Percentiles rank a stretch among this genome's conserved stretches.
Evolutionary conservation across 2,888 invertebrate species (phyloP).

Genomic region (Chorisops tibialis): DNA sequence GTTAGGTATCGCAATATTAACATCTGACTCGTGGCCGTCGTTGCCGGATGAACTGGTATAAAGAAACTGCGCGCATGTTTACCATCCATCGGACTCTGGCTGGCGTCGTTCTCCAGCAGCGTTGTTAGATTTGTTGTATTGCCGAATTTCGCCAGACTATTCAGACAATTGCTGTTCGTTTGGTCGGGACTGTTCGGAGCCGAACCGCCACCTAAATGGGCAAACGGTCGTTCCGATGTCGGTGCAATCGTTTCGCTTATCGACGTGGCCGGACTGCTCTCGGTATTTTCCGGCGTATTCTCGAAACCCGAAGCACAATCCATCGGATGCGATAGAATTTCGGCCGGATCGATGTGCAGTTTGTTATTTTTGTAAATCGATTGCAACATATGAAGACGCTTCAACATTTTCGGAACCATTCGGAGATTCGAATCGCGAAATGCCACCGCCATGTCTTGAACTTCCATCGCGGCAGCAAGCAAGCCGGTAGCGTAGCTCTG

Average conservation of each 20-base stretch:
- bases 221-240: slow-evolving; percentile 55
- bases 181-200: slow-evolving; percentile 48
- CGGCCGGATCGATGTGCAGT: background rate
- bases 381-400: slow-evolving; percentile 74
- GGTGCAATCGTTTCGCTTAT: background rate
- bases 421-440: slow-evolving; percentile 78
- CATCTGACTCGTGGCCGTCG: slow-evolving; percentile 84
- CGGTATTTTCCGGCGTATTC: slow-evolving; percentile 11
- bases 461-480: slow-evolving; percentile 94
- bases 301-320: slow-evolving; percentile 5
- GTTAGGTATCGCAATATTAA: slow-evolving; percentile 91
- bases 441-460: slow-evolving; percentile 89
- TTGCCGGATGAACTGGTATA: slow-evolving; percentile 86
- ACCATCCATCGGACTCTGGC: slow-evolving; percentile 33
- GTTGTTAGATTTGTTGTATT: slow-evolving; percentile 47
- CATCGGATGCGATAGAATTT: slow-evolving; percentile 6
- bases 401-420: slow-evolving; percentile 83
- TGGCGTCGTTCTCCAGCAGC: slow-evolving; percentile 46
- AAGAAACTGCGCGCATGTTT: slow-evolving; percentile 47
- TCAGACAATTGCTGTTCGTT: slow-evolving; percentile 28
- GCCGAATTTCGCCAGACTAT: slow-evolving; percentile 37
- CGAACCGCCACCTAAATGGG: slow-evolving; percentile 52
- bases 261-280: slow-evolving; percentile 19
- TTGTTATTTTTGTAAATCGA: slow-evolving; percentile 40
- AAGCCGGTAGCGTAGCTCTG: slow-evolving; percentile 93